These are phyloP conservation scores for Stegastes partitus DNA, from an alignment of 2,113 vertebrate genomes.

Conservation along the genomic window DNA sequence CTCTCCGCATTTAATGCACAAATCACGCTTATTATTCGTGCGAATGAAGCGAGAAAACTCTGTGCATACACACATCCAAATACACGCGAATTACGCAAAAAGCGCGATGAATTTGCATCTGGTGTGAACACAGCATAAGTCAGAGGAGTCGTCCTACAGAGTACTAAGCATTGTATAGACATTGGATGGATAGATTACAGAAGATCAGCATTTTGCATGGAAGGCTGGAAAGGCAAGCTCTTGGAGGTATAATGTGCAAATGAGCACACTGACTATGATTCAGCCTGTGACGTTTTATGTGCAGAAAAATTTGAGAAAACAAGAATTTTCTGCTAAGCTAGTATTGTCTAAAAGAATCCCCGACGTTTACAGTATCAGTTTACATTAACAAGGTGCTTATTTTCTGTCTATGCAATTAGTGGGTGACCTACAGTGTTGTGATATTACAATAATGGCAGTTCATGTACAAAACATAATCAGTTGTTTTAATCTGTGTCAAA, in stretches of 20 bases:
- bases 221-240: neutral
- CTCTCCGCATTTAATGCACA: too few species aligned
- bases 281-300: slow-evolving; percentile 14
- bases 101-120: too few species aligned
- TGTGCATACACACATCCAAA: too few species aligned
- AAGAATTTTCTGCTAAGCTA: slow-evolving; percentile 29
- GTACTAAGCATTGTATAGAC: neutral
- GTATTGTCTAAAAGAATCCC: slow-evolving; percentile 15
- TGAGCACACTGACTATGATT: slow-evolving; percentile 55
- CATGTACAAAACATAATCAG: slow-evolving; percentile 53
- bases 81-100: too few species aligned
- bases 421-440: slow-evolving; percentile 68
- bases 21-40: too few species aligned
- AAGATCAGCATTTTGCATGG: slow-evolving; percentile 10
- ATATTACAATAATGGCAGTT: slow-evolving; percentile 54
- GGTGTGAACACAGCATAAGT: too few species aligned
- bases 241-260: slow-evolving; percentile 35
- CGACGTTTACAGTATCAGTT: slow-evolving; percentile 63
- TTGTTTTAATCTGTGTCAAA: slow-evolving; percentile 55
- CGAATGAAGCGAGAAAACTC: too few species aligned
- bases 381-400: slow-evolving; percentile 77
- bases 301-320: slow-evolving; percentile 23
- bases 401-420: slow-evolving; percentile 84
- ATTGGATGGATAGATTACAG: neutral
- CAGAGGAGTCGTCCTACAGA: too few species aligned